Base-by-base conservation (phyloP, 2,113 vertebrate genomes). In the Serinus canaria region DNA sequence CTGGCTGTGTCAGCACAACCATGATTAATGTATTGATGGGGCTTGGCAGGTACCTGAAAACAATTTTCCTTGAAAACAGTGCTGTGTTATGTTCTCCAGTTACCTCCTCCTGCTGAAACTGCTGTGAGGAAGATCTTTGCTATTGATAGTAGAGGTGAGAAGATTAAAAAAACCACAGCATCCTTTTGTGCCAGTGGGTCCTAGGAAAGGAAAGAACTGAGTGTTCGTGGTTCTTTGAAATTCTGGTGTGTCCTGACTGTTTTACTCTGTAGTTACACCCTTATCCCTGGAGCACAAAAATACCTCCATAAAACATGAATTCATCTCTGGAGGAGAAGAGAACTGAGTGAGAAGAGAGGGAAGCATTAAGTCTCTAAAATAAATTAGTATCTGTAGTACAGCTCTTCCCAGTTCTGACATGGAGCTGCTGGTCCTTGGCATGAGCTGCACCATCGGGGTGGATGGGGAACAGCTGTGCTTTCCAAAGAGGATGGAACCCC, bases 41-140 rank as follows among this genome's bases (percentile, higher is more conserved):
- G 59, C 91, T 77, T 90, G 87, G 63, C 87, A 88, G 80, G 72
- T 28, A 46, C 47, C 68, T 63, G 83, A 63, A 92, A 87, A 76
- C 50, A 92, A 86, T 80, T 83, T 91, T 80, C 55, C 41, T 81
- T 77, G 76, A 62, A 86, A 92, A 83, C 22, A 25, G 53, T 23
- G 23, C 53, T 69, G 3, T 56, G 50, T 66, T 66, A 9, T 77
- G 60, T 72, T 52, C 60, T 85, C 49, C 90, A 67, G 8, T 90
- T 43, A 67, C 44, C 39, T 79, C 74, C 90, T 67, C 31, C 72
- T 83, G 79, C 53, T 69, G 59, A 60, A 70, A 46, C 33, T 77
- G 24, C 76, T 55, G 22, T 27, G 33, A 47, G 49, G 80, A 76
- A 44, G 49, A 58, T 69, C 79, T 69, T 86, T 83, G 33, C 41